Evolutionary conservation across 2,113 vertebrate genomes (phyloP).

Genomic region (Chinchilla lanigera): DNA sequence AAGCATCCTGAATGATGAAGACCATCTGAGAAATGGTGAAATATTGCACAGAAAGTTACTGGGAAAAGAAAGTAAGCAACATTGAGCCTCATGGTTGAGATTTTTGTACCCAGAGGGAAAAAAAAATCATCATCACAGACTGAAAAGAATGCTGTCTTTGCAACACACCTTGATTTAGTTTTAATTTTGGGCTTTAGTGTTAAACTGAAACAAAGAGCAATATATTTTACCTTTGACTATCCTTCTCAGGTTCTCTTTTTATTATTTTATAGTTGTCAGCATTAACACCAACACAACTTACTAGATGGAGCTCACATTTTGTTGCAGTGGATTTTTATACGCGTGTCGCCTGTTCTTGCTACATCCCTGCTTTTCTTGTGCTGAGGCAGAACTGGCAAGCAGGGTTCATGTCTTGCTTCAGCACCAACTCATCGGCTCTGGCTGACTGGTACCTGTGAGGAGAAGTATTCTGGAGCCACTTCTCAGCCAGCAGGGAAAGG

Average conservation of each 20-base stretch:
- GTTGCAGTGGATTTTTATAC: not conserved
- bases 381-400: not conserved
- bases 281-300: not conserved
- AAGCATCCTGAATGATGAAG: slow-evolving; percentile 25
- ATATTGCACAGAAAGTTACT: slow-evolving; percentile 5
- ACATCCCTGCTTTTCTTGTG: not conserved
- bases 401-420: not conserved
- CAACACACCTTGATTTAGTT: not conserved
- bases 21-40: not conserved
- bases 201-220: not conserved
- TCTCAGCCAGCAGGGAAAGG: not conserved
- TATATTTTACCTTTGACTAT: not conserved
- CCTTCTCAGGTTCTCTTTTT: not conserved
- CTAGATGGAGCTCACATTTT: not conserved
- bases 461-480: not conserved
- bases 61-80: slow-evolving; percentile 34
- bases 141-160: not conserved
- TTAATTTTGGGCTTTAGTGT: not conserved
- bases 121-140: not conserved
- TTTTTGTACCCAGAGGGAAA: not conserved
- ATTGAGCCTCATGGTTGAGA: not conserved
- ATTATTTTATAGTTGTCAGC: not conserved
- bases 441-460: not conserved
- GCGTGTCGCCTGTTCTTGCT: not conserved
- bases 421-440: not conserved